A percentile compares a stretch with the other conserved stretches of the same genome.
These are phyloP conservation scores for Cavia porcellus DNA, from an alignment of 2,113 vertebrate genomes.

Conservation along the genomic window DNA sequence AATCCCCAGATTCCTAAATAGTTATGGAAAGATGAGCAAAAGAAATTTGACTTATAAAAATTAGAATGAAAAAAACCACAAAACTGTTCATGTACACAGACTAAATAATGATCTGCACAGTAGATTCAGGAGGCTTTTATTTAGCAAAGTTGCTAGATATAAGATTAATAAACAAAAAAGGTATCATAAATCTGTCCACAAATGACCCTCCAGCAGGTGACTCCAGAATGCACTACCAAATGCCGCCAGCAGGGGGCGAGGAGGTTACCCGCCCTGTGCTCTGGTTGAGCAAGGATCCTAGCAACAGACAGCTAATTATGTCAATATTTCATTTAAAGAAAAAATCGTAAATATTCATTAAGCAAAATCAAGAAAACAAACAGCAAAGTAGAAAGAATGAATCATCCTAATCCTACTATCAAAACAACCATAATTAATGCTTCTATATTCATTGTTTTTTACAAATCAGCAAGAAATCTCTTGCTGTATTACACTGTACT, in stretches of 20 bases:
- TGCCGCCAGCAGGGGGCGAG: neutral
- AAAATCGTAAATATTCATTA: neutral
- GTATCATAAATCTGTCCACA: neutral
- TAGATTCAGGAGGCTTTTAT: neutral
- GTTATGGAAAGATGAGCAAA: neutral
- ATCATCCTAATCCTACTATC: neutral
- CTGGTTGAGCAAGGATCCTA: neutral
- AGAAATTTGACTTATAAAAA: neutral
- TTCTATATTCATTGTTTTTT: neutral
- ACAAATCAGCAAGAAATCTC: neutral
- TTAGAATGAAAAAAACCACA: neutral
- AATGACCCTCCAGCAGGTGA: fast-evolving
- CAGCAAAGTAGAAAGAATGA: neutral
- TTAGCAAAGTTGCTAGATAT: neutral
- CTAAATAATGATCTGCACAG: neutral
- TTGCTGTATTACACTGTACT: neutral
- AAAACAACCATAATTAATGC: neutral
- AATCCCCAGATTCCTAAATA: neutral
- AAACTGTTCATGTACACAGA: neutral
- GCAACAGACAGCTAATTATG: neutral
- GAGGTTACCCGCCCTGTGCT: neutral
- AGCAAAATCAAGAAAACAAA: neutral
- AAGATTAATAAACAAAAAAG: neutral
- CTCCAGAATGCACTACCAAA: neutral
- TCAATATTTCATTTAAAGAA: neutral